A percentile compares a stretch with the other conserved stretches of the same genome.
These are phyloP conservation scores for Panthera uncia DNA, from an alignment of 2,113 vertebrate species.

Conservation along the genomic window DNA sequence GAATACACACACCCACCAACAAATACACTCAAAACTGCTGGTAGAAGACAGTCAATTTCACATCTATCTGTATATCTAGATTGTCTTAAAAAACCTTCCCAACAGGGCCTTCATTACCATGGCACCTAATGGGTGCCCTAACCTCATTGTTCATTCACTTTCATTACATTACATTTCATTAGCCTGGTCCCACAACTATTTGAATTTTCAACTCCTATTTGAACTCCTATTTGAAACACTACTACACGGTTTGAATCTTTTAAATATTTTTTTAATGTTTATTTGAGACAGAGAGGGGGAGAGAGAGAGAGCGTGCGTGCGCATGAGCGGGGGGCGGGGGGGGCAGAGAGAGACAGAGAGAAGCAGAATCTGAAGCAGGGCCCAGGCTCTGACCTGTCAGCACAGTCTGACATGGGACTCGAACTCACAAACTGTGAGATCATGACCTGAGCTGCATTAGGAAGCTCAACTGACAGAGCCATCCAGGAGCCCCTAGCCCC, in stretches of 20 bases:
- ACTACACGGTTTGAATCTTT: not conserved
- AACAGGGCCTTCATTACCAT: not conserved
- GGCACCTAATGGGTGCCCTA: not conserved
- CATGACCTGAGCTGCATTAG: too few species aligned
- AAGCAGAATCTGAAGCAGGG: too few species aligned
- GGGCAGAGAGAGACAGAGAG: rapidly evolving
- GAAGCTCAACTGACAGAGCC: too few species aligned
- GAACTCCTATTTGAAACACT: not conserved
- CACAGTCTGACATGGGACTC: too few species aligned
- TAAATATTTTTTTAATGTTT: not conserved
- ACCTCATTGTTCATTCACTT: not conserved
- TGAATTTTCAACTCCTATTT: not conserved
- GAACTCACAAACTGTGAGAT: too few species aligned
- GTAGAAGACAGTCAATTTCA: not conserved
- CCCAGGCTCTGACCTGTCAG: too few species aligned
- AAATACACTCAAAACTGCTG: not conserved
- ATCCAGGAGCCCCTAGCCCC: too few species aligned
- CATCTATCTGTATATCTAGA: not conserved
- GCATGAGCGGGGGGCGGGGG: too few species aligned
- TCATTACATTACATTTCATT: not conserved
- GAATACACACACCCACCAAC: too few species aligned
- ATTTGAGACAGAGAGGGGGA: too few species aligned
- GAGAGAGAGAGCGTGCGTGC: too few species aligned
- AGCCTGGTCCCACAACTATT: not conserved
- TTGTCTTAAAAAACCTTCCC: not conserved